phyloP scores from a whole-genome alignment of 2,113 vertebrate genomes.

The Cyanoderma ruficeps region DNA sequence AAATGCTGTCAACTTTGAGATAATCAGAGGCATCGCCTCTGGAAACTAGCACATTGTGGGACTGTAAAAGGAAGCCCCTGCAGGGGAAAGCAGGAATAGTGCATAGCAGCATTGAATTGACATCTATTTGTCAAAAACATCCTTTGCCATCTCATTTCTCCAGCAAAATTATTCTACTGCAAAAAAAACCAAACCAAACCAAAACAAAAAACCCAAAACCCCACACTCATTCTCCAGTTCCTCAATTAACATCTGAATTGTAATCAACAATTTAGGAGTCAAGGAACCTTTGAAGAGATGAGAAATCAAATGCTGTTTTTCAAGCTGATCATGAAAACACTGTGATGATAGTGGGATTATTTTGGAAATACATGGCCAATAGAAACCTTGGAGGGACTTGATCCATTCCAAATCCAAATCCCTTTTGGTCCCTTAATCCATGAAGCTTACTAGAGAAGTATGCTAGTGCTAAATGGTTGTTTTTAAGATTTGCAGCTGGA shows the following conservation, averaged over 20 bases:
- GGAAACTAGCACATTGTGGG: conserved; percentile 44
- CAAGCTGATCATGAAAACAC: not conserved
- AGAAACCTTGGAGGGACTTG: not conserved
- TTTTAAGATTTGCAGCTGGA: conserved; percentile 20
- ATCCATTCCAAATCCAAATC: conserved; percentile 18
- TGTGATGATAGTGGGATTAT: not conserved
- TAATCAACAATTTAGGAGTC: not conserved
- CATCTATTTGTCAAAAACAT: conserved; percentile 50
- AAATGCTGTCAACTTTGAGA: conserved; percentile 51
- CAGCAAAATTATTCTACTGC: not conserved
- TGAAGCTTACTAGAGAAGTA: not conserved
- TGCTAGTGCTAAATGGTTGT: not conserved
- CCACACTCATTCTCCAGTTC: not conserved
- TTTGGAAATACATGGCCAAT: not conserved
- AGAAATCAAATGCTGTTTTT: not conserved
- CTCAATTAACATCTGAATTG: conserved; percentile 25
- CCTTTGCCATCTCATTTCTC: not conserved
- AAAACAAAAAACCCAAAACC: not conserved
- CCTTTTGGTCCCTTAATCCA: conserved; percentile 16
- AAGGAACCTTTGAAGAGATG: not conserved
- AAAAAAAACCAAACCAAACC: not conserved
- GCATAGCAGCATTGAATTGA: conserved; percentile 1
- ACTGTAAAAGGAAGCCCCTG: conserved; percentile 45
- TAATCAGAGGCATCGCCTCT: conserved; percentile 47
- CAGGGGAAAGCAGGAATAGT: conserved; percentile 27